Evolutionary conservation across 2,113 vertebrate species (phyloP).

Genomic region (Prochilodus magdalenae): DNA sequence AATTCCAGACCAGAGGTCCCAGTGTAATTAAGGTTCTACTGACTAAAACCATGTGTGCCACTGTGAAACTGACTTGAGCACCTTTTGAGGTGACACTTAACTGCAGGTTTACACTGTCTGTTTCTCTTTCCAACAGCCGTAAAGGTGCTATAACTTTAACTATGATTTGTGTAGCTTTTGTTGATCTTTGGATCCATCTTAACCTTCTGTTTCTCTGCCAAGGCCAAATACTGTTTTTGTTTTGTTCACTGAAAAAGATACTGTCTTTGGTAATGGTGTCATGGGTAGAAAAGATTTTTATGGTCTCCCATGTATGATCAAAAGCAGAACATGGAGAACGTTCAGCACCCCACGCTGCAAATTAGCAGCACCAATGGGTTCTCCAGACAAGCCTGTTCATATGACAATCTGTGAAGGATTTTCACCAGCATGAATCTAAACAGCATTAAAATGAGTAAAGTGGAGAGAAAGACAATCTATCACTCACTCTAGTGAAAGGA

Average conservation of each 20-base stretch:
- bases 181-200: conserved; percentile 38
- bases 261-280: conserved; percentile 27
- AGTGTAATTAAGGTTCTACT: not conserved
- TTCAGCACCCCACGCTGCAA: conserved; percentile 38
- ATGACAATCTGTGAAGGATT: conserved; percentile 56
- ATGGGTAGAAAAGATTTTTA: conserved; percentile 55
- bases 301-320: conserved; percentile 26
- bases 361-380: conserved; percentile 56
- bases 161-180: conserved; percentile 35
- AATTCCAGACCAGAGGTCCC: not conserved
- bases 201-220: conserved; percentile 24
- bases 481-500: not conserved
- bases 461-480: conserved; percentile 44
- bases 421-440: conserved; percentile 53
- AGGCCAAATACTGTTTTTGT: conserved; percentile 13
- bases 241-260: conserved; percentile 20
- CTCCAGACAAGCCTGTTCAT: conserved; percentile 52
- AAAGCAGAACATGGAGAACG: conserved; percentile 47
- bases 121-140: conserved; percentile 18
- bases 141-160: conserved; percentile 37
- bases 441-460: conserved; percentile 50
- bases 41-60: not conserved
- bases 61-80: conserved; percentile 9
- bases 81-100: conserved; percentile 2
- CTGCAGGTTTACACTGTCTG: not conserved